phyloP scores from a whole-genome alignment of 2,113 vertebrate species.

The Tauraco erythrolophus region DNA sequence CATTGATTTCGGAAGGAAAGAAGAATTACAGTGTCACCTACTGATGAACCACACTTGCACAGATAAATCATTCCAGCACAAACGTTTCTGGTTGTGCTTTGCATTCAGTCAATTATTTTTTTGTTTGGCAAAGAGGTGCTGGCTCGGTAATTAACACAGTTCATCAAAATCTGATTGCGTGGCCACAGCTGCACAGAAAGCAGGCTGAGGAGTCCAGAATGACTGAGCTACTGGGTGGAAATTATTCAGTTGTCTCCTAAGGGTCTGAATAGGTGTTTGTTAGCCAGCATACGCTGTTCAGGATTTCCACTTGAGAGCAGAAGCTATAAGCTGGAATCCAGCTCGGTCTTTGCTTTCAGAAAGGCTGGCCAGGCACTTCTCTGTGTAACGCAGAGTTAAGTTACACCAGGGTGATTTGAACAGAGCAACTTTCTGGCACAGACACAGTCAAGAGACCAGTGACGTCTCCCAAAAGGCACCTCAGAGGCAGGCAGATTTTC shows the following conservation, averaged over 20 bases:
- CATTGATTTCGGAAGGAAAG: not conserved
- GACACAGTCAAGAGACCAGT: not conserved
- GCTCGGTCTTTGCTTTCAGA: not conserved
- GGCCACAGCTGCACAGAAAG: not conserved
- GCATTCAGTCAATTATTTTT: not conserved
- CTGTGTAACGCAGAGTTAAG: not conserved
- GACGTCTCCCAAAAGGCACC: slow-evolving; percentile 74
- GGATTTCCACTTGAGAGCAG: not conserved
- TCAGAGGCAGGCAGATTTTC: slow-evolving; percentile 88
- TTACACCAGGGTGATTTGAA: not conserved
- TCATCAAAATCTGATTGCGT: not conserved
- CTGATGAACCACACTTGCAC: not conserved
- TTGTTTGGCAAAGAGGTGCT: not conserved
- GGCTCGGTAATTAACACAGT: not conserved
- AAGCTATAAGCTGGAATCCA: not conserved
- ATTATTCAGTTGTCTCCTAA: not conserved
- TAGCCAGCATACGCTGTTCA: not conserved
- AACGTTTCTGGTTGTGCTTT: not conserved
- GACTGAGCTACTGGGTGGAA: not conserved
- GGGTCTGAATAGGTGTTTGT: not conserved
- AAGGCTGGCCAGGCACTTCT: not conserved
- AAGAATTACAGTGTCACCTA: not conserved
- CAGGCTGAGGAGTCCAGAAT: not conserved
- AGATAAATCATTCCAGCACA: not conserved
- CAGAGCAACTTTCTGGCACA: not conserved